Base-by-base conservation (phyloP, 2,113 vertebrate genomes). In the Poeciliopsis occidentalis region DNA sequence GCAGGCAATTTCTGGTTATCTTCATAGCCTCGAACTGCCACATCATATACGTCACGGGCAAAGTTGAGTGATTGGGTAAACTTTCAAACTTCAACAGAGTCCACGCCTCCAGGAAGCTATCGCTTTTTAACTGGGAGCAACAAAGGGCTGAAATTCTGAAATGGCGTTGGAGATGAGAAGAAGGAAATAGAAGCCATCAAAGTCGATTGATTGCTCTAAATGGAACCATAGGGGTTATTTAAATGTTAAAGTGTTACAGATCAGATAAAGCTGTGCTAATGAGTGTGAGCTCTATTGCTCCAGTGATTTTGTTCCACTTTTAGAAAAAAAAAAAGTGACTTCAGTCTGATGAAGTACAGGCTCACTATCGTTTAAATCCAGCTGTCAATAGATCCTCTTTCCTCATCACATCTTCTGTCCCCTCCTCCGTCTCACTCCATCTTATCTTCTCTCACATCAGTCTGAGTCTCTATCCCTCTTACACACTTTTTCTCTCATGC, bases 391-490 rank as follows among this genome's bases (percentile, higher is more conserved):
- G 30, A 75, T 8, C 8, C 57, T 47, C 15, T 81, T 75, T 39
- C 44, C 41, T 66, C 74, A 30, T 79, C 64, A 24, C 80, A 61
- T 76, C 73, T 70, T 37, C 66, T 63, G 51, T 76, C 76, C 67
- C 64, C 68, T 44, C 57, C 74, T 85, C 63, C 75, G 67, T 89
- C 87, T n/a, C 19, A 70, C 63, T 44, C 66, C 57, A 61, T 70
- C 77, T 80, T 64, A 87, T 92, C 89, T 84, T 60, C 68, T 68
- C 60, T 54, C 1, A 63, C 41, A 4, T 67, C 47, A 47, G 60
- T 83, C 78, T 85, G 66, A 34, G 0, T 80, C 76, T 76, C 41
- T 15, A 6, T 39, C 65, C 34, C 69, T 71, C 69, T 51, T 57
- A 27, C 60, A 29, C 67, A 12, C 37, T 39, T 60, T 57, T 57